Evolutionary conservation across 2,113 vertebrate genomes (phyloP), one percentile per base, ranked within the genome.

Genomic region (Megaleporinus macrocephalus): DNA sequence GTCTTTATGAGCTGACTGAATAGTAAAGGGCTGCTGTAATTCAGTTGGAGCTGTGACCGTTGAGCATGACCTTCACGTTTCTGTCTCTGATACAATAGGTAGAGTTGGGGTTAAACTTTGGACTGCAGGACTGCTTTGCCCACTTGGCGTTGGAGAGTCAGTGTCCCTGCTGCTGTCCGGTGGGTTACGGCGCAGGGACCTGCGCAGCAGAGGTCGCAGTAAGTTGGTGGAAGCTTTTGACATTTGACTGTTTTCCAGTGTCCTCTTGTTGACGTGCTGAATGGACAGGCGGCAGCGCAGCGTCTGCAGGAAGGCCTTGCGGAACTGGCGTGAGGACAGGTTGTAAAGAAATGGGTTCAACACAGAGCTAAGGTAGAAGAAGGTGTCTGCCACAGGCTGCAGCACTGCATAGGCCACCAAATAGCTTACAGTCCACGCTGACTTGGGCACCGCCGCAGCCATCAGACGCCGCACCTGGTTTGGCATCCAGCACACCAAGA

Each of bases 361-460:
- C 69, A 97, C 96, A 0, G 98, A 99, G 92, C 98, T 99, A 24
- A 99, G 92, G 91, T 98, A 99, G 93, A 99, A 99, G 94, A 98
- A 98, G 73, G 90, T 94, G 87, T 98, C 91, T 0, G 96, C 92
- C 27, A 99, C 91, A 0, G 96, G 97, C 0, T 97, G 93, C 2
- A 99, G 95, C 29, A 1, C 89, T 80, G 96, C 81, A 75, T 96
- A 99, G 0, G 82, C 92, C 22, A 0, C 82, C 91, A 98, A 96
- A 90, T 95, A 99, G 7, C 81, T 0, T 1, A 6, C 0, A 0
- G 94, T 96, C 98, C 98, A 99, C 47, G 84, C 24, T 0, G 93
- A 91, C 87, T 98, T 99, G 1, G 96, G 96, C n/a, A 89, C 85
- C 0, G 93, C 89, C 0, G 96, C 98, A 3, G 94, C 91, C 98